Percentiles rank a stretch among this genome's conserved stretches.
phyloP scores from a whole-genome alignment of 2,888 invertebrate species.

The Trissoscelio sp. region DNA sequence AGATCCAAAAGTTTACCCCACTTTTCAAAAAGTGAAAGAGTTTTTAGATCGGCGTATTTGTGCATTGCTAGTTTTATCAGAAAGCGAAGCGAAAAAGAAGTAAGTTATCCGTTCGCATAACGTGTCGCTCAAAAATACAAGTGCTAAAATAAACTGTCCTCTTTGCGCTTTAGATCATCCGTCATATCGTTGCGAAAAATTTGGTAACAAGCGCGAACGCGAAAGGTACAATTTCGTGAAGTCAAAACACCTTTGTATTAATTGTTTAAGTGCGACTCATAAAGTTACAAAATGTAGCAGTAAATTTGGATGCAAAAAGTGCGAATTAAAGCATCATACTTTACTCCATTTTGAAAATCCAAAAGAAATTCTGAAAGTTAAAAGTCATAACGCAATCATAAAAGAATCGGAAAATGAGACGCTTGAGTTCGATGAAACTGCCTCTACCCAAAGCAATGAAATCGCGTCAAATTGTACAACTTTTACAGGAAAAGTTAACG shows the following conservation, averaged over 20 bases:
- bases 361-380: background rate
- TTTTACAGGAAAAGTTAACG: too few relatives aligned
- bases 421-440: too few relatives aligned
- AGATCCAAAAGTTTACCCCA: background rate
- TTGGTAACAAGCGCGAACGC: background rate
- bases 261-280: background rate
- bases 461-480: too few relatives aligned
- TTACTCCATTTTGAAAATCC: background rate
- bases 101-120: background rate
- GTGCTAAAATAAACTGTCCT: background rate
- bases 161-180: background rate
- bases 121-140: background rate
- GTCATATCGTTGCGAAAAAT: background rate
- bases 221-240: background rate
- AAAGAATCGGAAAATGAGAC: too few relatives aligned
- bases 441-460: too few relatives aligned
- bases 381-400: too few relatives aligned
- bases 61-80: background rate
- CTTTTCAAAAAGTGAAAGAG: background rate
- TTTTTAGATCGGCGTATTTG: background rate
- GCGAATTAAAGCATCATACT: background rate
- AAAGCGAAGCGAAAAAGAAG: background rate
- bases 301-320: background rate
- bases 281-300: background rate
- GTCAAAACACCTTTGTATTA: background rate